Conservation (phyloP, 2,888 invertebrate genomes). For the Pammene fasciana region DNA sequence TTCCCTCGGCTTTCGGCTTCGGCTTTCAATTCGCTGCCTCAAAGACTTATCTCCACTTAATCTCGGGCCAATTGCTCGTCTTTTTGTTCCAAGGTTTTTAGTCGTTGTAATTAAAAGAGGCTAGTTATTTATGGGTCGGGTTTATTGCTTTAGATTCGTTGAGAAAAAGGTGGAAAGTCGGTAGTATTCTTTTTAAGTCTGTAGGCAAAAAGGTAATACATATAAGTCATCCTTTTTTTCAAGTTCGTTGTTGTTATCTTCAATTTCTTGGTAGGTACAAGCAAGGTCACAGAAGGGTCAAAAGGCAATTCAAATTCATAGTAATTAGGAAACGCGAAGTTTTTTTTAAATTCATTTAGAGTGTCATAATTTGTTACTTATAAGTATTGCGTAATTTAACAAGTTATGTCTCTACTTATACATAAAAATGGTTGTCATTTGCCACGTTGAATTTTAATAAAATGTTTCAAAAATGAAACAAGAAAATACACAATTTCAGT, state of each 20-base stretch:
- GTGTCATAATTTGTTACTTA: no score
- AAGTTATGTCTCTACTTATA: no score
- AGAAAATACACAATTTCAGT: no score
- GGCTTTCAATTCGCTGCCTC: slow-evolving; percentile 32
- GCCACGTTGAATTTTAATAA: background rate
- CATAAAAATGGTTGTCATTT: background rate
- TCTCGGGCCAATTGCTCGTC: slow-evolving; percentile 30
- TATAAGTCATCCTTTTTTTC: background rate
- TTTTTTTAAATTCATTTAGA: no score
- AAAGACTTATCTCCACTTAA: slow-evolving; percentile 34
- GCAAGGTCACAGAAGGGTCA: background rate
- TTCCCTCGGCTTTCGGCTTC: slow-evolving; percentile 20
- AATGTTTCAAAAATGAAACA: no score
- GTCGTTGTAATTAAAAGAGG: slow-evolving; percentile 35
- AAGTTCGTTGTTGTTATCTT: background rate
- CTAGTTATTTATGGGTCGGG: slow-evolving; percentile 18
- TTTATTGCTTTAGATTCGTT: slow-evolving; percentile 17
- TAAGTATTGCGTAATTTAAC: no score
- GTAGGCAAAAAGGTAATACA: background rate
- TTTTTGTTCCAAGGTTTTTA: slow-evolving; percentile 16
- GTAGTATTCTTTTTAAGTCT: slow-evolving; percentile 4
- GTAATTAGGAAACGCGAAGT: no score
- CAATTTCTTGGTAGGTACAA: background rate
- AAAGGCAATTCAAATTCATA: background rate
- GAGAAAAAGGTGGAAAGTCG: slow-evolving; percentile 2